Base-by-base conservation (phyloP, 2,888 invertebrate species). In the Xestia ashworthii region DNA sequence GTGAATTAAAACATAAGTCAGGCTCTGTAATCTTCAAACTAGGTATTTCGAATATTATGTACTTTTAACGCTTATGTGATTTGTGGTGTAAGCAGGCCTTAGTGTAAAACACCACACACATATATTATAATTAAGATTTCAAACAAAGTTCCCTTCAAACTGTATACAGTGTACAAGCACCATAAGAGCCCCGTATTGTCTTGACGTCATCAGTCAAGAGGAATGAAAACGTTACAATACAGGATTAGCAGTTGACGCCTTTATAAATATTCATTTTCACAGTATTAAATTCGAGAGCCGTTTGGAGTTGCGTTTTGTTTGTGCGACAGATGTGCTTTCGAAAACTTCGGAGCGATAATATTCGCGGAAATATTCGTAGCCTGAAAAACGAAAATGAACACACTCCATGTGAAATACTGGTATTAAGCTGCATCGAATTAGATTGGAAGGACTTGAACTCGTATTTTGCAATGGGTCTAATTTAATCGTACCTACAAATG, bases 261-360 rank as follows among this genome's bases (percentile, higher is more conserved):
- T 96, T 95, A 96, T 96, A 96, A 96, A 96, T 96, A 96, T 96
- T 96, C 96, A 96, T 96, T 93, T 93, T 91, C 92, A 83, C 89
- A 90, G 93, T 91, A 92, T 94, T 93, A 93, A 95, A 92, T 93
- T 94, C 90, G 94, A 94, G 90, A 88, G 92, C 93, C 93, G 92
- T 92, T 93, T 90, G 87, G 87, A 92, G 91, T 91, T 89, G 89
- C 88, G 93, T 94, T 93, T 94, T 95, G 94, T 95, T 94, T 94
- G 81, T 82, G 95, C 92, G 93, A 95, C 96, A 96, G 96, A 95
- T 96, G 96, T 92, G 94, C 91, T 89, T 67, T 66, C 74, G 11
- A 79, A 80, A 87, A 86, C 76, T 88, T 89, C 80, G 71, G 68
- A 67, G 67, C 50, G 71, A 68, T 71, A 78, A 80, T 75, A 65